Base-by-base conservation (phyloP, 2,797 vertebrate genomes). In the Pseudomugil tenellus region DNA sequence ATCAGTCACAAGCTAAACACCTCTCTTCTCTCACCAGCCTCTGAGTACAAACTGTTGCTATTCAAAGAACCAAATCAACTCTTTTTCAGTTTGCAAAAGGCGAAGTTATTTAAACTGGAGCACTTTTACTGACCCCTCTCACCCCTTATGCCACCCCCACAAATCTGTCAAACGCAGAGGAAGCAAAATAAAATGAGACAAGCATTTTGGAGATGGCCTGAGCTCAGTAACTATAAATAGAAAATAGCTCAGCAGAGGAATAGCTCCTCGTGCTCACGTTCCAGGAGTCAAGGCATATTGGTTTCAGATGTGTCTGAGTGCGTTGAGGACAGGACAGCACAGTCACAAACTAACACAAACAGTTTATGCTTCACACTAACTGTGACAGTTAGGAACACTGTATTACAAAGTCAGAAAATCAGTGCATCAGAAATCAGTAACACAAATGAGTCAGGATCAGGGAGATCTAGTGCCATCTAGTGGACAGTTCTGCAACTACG, bases 221-320 rank as follows among this genome's bases (percentile, higher is more conserved):
- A 72, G 76, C 81, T 70, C 61, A 16, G 58, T 0, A 0, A 76
- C 85, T 92, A 92, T 81, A 88, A 91, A 91, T 91, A 92, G 88
- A 87, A 72, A 72, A 76, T n/a, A 87, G 64, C 76, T 87, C 77
- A 80, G 80, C 23, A 10, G 55, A 81, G 77, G 74, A 86, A 83
- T 74, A 74, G 61, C 53, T 73, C 8, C 16, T 55, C 64, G 52
- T 23, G 48, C 81, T 87, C 80, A 16, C 58, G 81, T 72, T 85
- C 77, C 84, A 81, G 61, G 53, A 46, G 58, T 0, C 26, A 71
- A 68, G 57, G 54, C 1, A 19, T 63, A 59, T 66, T 63, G 71
- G 63, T 58, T 84, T 76, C 72, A 80, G 68, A 69, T 86, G 75
- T 70, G 72, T 58, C 48, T 29, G 48, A 51, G 67, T 60, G 34